Base-by-base conservation (phyloP, 2,113 vertebrate genomes). In the Eublepharis macularius region DNA sequence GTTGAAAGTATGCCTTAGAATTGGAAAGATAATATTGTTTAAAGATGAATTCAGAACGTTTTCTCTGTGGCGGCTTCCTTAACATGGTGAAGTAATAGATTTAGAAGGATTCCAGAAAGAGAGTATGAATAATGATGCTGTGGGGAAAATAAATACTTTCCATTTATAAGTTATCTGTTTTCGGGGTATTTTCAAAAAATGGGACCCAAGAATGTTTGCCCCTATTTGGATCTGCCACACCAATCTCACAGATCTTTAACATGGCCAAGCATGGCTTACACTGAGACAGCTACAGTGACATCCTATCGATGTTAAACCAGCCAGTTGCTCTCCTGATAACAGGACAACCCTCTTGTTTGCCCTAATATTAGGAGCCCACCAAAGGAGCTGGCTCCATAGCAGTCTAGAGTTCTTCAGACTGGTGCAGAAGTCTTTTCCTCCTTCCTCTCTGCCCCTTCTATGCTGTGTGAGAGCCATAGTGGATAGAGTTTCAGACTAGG, bases 1-100 rank as follows among this genome's bases (percentile, higher is more conserved):
- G 21, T 6, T 92, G 39, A 39, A 86, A 93, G 72, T 14, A 76
- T 4, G 36, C 41, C 32, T 85, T 87, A 83, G 47, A 85, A 91
- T 63, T 17, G 54, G 36, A 51, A 87, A 84, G 84, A 88, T 87
- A 2, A 73, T 90, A 90, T 65, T 82, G 74, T 65, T 6, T 34
- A 72, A 54, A 86, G 87, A 76, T 85, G 1, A 36, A n/a, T 3
- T 66, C 34, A 41, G 32, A 41, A 65, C 87, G 26, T 68, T 83
- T 72, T 39, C 32, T 60, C 9, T 73, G 80, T 34, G 70, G 34
- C 17, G 60, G 9, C 4, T 24, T 13, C 17, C 21, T 63, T 75
- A 86, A 80, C 8, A 34, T 11, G 29, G 6, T 86, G 16, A 32
- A 51, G 16, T 5, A 60, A 29, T n/a, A 70, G 19, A 10, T 60